Base-by-base conservation (phyloP, 2,113 vertebrate genomes). In the Okapia johnstoni region DNA sequence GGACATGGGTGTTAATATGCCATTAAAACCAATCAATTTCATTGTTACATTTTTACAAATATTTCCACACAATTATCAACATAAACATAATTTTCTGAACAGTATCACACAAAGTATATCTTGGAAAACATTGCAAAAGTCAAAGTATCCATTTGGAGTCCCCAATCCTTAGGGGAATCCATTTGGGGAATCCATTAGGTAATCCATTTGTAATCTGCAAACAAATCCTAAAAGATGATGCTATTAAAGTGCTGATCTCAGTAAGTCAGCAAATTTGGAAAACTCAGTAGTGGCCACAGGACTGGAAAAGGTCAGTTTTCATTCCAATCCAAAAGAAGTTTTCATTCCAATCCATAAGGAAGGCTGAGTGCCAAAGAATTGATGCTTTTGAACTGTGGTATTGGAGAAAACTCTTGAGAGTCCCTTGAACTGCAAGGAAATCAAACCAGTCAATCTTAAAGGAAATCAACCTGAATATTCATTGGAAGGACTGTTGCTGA, bases 31-130 rank as follows among this genome's bases (percentile, higher is more conserved):
- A 80, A 87, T 90, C 87, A 94, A 60, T 61, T 79, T 48, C 30
- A 84, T 55, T 98, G 85, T 97, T 94, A 95, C 77, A 73, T 88
- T 94, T 43, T 66, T 70, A 55, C 28, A 97, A 97, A 97, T 93
- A 93, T 90, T 97, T 95, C 85, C 61, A n/a, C 90, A n/a, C 55
- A 93, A 81, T 95, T 92, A 90, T 84, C 33, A 96, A 63, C 43
- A 95, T 33, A 95, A 97, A 85, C 90, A 66, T 46, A 95, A 95
- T 77, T 90, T 92, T 92, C 90, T 94, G 58, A 96, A 88, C 13
- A 94, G 86, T 63, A 48, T 63, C 43, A 85, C 58, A 85, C 85
- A 80, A 91, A 94, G 77, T 25, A 79, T 76, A 46, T 36, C 28
- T 87, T 25, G 33, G 93, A 94, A 61, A 33, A 54, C 23, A 73